phyloP scores from a whole-genome alignment of 1,140 invertebrate genomes.

The Tribolium madens region DNA sequence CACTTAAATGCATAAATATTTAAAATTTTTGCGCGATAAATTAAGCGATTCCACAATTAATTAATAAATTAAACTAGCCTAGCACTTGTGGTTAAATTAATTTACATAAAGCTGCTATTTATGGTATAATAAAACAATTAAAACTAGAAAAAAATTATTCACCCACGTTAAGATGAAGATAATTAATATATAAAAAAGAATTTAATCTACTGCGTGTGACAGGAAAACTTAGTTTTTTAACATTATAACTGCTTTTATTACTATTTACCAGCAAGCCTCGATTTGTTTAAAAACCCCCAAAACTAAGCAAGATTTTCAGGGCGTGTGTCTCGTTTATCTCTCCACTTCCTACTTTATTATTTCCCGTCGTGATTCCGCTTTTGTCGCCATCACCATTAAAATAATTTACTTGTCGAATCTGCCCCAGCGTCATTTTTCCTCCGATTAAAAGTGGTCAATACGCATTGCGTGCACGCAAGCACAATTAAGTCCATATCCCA shows the following conservation, averaged over 20 bases:
- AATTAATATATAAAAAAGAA: no score
- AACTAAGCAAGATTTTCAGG: neutral
- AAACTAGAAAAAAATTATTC: neutral
- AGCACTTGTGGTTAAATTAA: neutral
- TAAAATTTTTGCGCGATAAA: neutral
- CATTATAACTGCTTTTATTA: no score
- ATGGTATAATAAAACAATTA: conserved; percentile 8
- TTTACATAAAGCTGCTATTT: neutral
- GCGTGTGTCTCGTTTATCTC: conserved; percentile 5
- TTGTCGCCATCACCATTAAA: neutral
- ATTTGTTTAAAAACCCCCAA: neutral
- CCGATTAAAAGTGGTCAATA: conserved; percentile 12
- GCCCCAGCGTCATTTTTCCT: neutral
- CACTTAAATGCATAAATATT: neutral
- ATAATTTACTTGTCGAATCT: neutral
- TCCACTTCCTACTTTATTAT: neutral
- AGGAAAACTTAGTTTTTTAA: no score
- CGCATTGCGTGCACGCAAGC: conserved; percentile 25
- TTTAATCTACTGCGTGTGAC: no score
- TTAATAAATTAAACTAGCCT: conserved; percentile 12
- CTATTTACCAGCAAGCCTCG: no score
- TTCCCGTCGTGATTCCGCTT: neutral
- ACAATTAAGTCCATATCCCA: conserved; percentile 11
- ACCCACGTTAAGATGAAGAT: neutral
- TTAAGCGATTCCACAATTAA: conserved; percentile 1